Conservation (phyloP, 2,113 vertebrate genomes). For the Jaculus jaculus region DNA sequence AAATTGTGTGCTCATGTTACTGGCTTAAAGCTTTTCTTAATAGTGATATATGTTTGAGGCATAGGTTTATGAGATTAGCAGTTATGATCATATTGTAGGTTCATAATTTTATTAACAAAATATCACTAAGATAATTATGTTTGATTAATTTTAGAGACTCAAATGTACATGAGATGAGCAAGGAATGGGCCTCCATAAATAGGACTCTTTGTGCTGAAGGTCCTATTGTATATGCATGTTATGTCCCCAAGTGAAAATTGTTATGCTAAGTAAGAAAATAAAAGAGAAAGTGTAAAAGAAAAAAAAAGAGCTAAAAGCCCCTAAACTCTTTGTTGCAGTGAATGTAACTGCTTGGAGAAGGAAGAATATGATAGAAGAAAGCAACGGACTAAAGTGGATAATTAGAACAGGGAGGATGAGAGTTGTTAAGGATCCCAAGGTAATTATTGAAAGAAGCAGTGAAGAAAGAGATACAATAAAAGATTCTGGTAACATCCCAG, state of each 20-base stretch:
- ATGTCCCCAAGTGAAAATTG: neutral
- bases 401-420: neutral
- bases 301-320: neutral
- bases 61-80: neutral
- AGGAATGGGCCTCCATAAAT: neutral
- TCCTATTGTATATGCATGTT: neutral
- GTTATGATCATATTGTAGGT: neutral
- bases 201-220: neutral
- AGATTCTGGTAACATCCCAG: neutral
- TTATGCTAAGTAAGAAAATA: neutral
- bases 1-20: too few relatives aligned
- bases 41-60: neutral
- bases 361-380: neutral
- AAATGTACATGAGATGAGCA: neutral
- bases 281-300: too few relatives aligned
- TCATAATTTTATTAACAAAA: neutral
- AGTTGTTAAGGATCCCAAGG: neutral
- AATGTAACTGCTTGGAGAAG: neutral
- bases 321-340: neutral
- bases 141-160: neutral
- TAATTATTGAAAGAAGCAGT: neutral
- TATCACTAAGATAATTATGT: neutral
- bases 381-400: neutral
- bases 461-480: neutral
- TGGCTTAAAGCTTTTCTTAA: neutral